Evolutionary conservation across 2,888 invertebrate genomes (phyloP), one percentile per base, ranked within the genome.

Genomic region (Homarus gammarus): DNA sequence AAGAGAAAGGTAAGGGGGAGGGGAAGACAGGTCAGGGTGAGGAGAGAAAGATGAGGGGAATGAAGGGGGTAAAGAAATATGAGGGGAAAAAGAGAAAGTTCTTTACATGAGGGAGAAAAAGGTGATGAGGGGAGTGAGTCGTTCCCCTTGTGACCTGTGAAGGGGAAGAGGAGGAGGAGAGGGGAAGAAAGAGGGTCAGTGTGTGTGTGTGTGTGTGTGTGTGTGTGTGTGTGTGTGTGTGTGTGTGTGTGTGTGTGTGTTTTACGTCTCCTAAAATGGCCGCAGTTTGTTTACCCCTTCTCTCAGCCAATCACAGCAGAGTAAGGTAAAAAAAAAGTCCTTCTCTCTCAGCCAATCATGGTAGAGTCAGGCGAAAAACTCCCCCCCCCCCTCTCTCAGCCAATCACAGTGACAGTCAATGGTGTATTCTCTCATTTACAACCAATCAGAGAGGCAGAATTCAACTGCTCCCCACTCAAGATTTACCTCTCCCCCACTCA

Each of bases 161-260:
- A 31, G 22, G 44, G 44, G 51, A 22, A 18, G 38, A 36, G 75
- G 56, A 22, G 18, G 5, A 56, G n/a, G 38, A 3, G 73, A 56
- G 18, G 22, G 22, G 22, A 1, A 12, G 56, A 22, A 22, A 22
- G 36, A 27, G 40, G 12, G 70, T 70, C 27, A 27, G 70, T 72
- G 72, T 72, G 72, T 72, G 72, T 72, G 72, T 68, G 68, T 68
- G 68, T 68, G 33, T 68, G 27, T 33, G 44, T 44, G 72, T 72
- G 72, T 72, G 72, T 72, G 72, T 72, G 72, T 68, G 68, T 68
- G 68, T 68, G 33, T 68, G 27, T 33, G 44, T 44, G 44, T 44
- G 44, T 44, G 44, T 44, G 44, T 44, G 44, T 44, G 44, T 44
- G 44, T 44, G 44, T 44, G 44, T 44, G 44, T 56, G 5, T 3